phyloP scores from a whole-genome alignment of 2,888 invertebrate species.

The Octodonta nipae region DNA sequence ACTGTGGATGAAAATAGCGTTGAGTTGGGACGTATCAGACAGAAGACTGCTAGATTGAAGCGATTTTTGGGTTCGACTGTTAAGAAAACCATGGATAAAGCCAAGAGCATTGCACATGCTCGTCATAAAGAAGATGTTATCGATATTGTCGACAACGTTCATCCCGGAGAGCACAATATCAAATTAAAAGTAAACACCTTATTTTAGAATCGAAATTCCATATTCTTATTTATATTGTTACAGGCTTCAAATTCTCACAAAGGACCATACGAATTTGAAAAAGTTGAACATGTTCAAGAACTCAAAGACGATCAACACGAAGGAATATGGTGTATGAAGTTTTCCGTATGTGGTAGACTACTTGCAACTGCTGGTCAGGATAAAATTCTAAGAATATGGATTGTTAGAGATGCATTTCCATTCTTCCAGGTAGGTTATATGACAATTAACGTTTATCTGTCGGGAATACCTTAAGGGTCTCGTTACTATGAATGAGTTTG shows the following conservation, averaged over 20 bases:
- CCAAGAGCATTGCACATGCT: conserved; percentile 79
- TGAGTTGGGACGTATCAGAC: conserved; percentile 37
- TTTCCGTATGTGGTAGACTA: conserved; percentile 86
- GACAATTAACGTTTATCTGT: conserved; percentile 1
- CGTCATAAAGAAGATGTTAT: conserved; percentile 75
- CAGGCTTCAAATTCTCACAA: conserved; percentile 85
- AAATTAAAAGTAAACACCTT: conserved; percentile 55
- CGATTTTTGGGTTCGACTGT: conserved; percentile 79
- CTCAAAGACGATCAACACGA: conserved; percentile 55
- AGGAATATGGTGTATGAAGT: conserved; percentile 98
- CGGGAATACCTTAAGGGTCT: too few relatives aligned
- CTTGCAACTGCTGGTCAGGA: conserved; percentile 97
- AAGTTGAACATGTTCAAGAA: conserved; percentile 80
- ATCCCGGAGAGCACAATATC: conserved; percentile 63
- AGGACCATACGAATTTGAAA: conserved; percentile 90
- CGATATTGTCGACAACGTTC: conserved; percentile 70
- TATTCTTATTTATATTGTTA: too few relatives aligned
- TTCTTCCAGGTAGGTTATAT: conserved; percentile 61
- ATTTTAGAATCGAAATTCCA: background rate
- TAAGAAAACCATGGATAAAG: conserved; percentile 81
- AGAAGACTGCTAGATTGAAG: conserved; percentile 48
- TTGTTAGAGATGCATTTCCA: conserved; percentile 73
- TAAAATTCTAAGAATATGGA: conserved; percentile 87
- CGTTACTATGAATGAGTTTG: too few relatives aligned
- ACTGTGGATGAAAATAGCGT: conserved; percentile 37